A percentile compares a stretch with the other conserved stretches of the same genome.
Conservation (phyloP, 1,140 invertebrate genomes). For the Hermatobates lingyangjiaoensis region DNA sequence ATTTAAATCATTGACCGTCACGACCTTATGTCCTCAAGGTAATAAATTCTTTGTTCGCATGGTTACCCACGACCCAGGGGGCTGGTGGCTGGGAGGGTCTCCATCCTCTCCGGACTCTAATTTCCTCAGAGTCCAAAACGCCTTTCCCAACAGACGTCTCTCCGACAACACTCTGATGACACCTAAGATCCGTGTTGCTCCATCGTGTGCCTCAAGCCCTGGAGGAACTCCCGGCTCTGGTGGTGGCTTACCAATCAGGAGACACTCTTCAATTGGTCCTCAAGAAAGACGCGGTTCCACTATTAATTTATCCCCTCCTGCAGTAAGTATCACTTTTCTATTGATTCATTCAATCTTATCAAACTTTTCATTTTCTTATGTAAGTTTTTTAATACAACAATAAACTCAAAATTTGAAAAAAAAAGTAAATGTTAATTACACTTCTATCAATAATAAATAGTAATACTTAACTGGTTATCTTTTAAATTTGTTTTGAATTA, state of each 20-base stretch:
- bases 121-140: slow-evolving; percentile 62
- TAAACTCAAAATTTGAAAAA: too few species aligned
- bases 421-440: too few species aligned
- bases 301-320: slow-evolving; percentile 68
- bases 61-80: slow-evolving; percentile 33
- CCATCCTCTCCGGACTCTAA: slow-evolving; percentile 66
- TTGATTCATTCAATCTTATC: too few species aligned
- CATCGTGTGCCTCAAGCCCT: slow-evolving; percentile 67
- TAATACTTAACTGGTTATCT: too few species aligned
- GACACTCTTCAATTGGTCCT: slow-evolving; percentile 75
- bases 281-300: slow-evolving; percentile 66
- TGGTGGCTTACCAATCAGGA: slow-evolving; percentile 52
- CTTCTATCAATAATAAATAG: too few species aligned
- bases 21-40: slow-evolving; percentile 5
- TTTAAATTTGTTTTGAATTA: too few species aligned
- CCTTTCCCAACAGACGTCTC: slow-evolving; percentile 61
- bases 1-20: background rate
- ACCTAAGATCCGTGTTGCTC: slow-evolving; percentile 65
- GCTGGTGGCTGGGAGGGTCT: slow-evolving; percentile 50
- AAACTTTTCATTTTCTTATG: too few species aligned
- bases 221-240: slow-evolving; percentile 61
- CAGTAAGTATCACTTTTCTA: slow-evolving; percentile 36
- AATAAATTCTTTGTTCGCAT: background rate
- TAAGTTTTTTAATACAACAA: too few species aligned
- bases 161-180: slow-evolving; percentile 82